Base-by-base conservation (phyloP, 2,888 invertebrate species). In the Cylindroiulus punctatus region DNA sequence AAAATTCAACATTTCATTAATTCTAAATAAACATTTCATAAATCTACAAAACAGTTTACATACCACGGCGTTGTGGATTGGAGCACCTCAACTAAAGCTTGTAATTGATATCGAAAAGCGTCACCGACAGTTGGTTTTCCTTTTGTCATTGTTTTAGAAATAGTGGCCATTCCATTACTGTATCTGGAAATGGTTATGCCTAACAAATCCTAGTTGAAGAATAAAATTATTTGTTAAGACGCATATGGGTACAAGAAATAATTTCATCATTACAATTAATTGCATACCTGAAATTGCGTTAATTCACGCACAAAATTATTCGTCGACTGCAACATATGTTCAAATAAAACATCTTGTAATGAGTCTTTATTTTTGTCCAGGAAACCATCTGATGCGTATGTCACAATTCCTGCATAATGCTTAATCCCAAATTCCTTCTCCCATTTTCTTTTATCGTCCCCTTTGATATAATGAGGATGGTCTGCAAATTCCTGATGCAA, bases 281-380 rank as follows among this genome's bases (percentile, higher is more conserved):
- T 57, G 17, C 1, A 36, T 87, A 89, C 89, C 88, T 89, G 89
- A 85, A 89, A 89, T 84, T 93, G 93, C 0, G 94, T 94, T 14
- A 94, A 92, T 89, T 96, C 96, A 89, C 95, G 94, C 0, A 97
- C 95, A 90, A 97, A 96, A 65, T 94, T 94, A 89, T 96, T 96
- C 5, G 93, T 94, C 84, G 97, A 96, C 81, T 96, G 92, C 82
- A 95, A 95, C 92, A 97, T 94, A 88, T 96, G 95, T 90, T 97
- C 97, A 88, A 97, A 97, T 90, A 97, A 95, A 0, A 97, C 96
- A 90, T 97, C 97, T 90, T 97, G 97, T 90, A 97, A 97, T 0
- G 96, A 96, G 89, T 97, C 97, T 12, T 97, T 92, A 91, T 97
- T 97, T 91, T 97, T 97, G 90, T 97, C 97, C 0, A 97, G 96